Evolutionary conservation across 1,140 invertebrate species (phyloP), one percentile per base, ranked within the genome.

Genomic region (Phymastichus coffea): DNA sequence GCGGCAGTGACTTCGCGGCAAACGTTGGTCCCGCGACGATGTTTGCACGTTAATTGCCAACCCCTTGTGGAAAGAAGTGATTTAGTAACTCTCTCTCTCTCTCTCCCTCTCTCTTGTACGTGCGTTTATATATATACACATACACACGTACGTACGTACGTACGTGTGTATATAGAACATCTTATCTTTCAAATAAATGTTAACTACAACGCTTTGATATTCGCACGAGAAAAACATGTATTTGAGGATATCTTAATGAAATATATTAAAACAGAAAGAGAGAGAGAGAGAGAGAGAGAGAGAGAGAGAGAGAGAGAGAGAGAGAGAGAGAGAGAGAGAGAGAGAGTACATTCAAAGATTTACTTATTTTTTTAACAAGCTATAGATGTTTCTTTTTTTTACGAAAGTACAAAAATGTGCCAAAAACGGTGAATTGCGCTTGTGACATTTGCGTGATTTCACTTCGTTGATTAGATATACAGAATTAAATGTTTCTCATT

Each of bases 321-420:
- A n/a, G n/a, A n/a, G n/a, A n/a, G n/a, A n/a, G n/a, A n/a, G n/a
- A n/a, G n/a, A n/a, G n/a, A n/a, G n/a, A n/a, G n/a, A n/a, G n/a
- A n/a, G n/a, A n/a, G n/a, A n/a, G n/a, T n/a, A n/a, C n/a, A n/a
- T n/a, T n/a, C n/a, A n/a, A n/a, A n/a, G n/a, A n/a, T n/a, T 25
- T 25, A 3, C 0, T 23, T 43, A 17, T 9, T 41, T 41, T 19
- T 41, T 41, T n/a, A n/a, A n/a, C n/a, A n/a, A n/a, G 15, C 9
- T 43, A 56, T 17, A 28, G 9, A 55, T 37, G n/a, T 35, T 20
- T 63, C 10, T n/a, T n/a, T n/a, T n/a, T n/a, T n/a, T 55, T 57
- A 61, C 37, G 63, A 64, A 64, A 64, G 58, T 64, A 61, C 46
- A 64, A 61, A 64, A 64, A 41, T 56, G 53, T 20, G 23, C 3